Evolutionary conservation across 2,113 vertebrate species (phyloP).

Genomic region (Phalacrocorax brasilianus): DNA sequence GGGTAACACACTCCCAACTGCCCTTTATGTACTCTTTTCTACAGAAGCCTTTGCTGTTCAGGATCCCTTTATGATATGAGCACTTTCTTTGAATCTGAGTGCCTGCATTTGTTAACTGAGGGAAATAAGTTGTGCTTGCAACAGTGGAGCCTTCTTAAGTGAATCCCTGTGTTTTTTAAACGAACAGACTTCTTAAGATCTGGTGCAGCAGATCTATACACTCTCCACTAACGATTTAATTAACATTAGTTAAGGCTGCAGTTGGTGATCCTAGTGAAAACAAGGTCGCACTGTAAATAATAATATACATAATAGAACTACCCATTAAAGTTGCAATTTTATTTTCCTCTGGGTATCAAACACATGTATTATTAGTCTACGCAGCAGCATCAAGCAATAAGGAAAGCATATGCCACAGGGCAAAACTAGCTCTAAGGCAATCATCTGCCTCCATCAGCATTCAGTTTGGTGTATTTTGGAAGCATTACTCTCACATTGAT

Average conservation of each 20-base stretch:
- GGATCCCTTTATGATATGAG: background rate
- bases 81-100: background rate
- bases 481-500: background rate
- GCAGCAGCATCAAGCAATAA: background rate
- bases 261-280: background rate
- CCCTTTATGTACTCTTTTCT: background rate
- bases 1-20: background rate
- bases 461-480: background rate
- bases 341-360: background rate
- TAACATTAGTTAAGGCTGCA: background rate
- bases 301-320: background rate
- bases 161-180: background rate
- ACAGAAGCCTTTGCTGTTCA: background rate
- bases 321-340: background rate
- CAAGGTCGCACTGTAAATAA: background rate
- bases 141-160: constrained; percentile 54
- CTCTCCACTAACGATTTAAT: background rate
- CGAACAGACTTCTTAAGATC: background rate
- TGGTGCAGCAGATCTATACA: background rate
- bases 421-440: background rate
- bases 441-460: background rate
- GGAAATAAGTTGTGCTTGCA: background rate
- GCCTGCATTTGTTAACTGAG: constrained; percentile 49
- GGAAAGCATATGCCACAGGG: background rate
- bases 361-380: background rate